Evolutionary conservation across 2,888 invertebrate genomes (phyloP), one percentile per base, ranked within the genome.

Genomic region (Oasisia sp.): DNA sequence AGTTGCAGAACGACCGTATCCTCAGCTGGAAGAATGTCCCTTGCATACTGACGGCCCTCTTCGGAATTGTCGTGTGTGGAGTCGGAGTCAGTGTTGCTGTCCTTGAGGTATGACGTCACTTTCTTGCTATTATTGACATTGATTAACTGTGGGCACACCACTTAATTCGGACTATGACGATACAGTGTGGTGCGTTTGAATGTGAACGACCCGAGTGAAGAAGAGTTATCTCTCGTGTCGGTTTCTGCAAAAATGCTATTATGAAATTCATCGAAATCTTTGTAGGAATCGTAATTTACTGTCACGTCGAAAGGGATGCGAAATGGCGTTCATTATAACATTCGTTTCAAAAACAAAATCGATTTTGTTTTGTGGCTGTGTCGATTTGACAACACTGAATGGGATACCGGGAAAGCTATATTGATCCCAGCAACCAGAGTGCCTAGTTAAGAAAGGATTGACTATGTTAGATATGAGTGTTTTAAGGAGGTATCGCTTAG

Each of bases 11-110:
- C 93, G 98, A 98, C 32, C 97, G 97, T 50, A 95, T 98, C 2
- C 96, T 98, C 44, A 97, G 97, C 58, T 96, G 97, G 27, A 97
- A 97, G 95, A 98, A 98, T 96, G 96, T 98, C 32, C 97, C 98
- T 0, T 98, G 98, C 0, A 96, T 98, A 50, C 97, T 97, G 0
- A 97, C 98, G 91, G 97, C 97, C 5, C 94, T 97, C 0, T 98
- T 98, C 94, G 98, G 98, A 1, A 96, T 97, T 5, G 95, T 97
- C 11, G 97, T 97, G 8, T 97, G 97, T 0, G 94, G 97, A 14
- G 96, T 97, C 32, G 98, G 98, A 0, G 96, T 97, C 0, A 95
- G 97, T 27, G 97, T 97, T 95, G 96, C 97, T 19, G 95, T 97
- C 90, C 91, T 94, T 1, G 93, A 94, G 92, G 92, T 94, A 74